Evolutionary conservation across 2,888 invertebrate species (phyloP).

Genomic region (Crepidodera aurea): DNA sequence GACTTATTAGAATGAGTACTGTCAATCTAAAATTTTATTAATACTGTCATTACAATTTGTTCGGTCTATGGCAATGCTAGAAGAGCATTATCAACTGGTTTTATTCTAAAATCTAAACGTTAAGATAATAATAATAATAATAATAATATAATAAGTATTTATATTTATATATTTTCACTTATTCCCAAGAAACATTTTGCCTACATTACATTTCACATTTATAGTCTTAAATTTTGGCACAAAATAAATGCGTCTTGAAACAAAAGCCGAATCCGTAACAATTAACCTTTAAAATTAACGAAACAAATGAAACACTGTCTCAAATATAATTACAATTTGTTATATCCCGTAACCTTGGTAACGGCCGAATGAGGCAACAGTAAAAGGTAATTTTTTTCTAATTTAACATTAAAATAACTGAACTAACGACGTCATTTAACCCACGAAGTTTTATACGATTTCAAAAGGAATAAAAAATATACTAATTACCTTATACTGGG

Average conservation of each 20-base stretch:
- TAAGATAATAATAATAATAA: too few relatives aligned
- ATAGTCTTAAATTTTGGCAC: background rate
- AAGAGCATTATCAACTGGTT: too few relatives aligned
- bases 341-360: conserved; percentile 10
- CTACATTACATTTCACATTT: conserved; percentile 2
- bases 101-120: too few relatives aligned
- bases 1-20: too few relatives aligned
- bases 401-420: conserved; percentile 5
- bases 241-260: background rate
- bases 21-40: too few relatives aligned
- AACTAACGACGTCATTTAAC: conserved; percentile 10
- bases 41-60: too few relatives aligned
- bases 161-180: too few relatives aligned
- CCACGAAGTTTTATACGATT: background rate
- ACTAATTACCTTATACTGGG: background rate
- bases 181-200: too few relatives aligned
- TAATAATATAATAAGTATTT: too few relatives aligned
- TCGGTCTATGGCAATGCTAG: too few relatives aligned
- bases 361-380: conserved; percentile 6
- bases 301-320: background rate
- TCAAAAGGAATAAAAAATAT: background rate
- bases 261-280: conserved; percentile 1
- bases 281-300: conserved; percentile 5
- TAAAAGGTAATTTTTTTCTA: conserved; percentile 9
- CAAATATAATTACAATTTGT: conserved; percentile 9